Evolutionary conservation across 2,888 invertebrate genomes (phyloP).

Genomic region (Watsonalla binaria): DNA sequence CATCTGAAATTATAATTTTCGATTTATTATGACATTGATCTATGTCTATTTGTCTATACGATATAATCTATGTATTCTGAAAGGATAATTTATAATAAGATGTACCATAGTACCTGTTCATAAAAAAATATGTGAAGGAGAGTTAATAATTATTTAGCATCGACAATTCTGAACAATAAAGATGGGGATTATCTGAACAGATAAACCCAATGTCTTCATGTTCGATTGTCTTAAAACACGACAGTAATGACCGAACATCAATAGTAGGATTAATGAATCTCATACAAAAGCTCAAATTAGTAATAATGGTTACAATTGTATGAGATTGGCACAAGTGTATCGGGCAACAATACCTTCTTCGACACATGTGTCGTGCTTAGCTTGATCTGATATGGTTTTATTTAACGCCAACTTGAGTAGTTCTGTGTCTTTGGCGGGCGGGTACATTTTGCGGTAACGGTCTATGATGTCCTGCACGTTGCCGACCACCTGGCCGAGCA

Average conservation of each 20-base stretch:
- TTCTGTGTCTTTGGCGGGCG: constrained; percentile 40
- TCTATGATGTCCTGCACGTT: constrained; percentile 26
- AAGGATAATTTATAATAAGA: too few relatives aligned
- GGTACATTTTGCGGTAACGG: constrained; percentile 42
- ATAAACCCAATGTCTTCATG: background rate
- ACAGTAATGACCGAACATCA: too few relatives aligned
- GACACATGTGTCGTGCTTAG: background rate
- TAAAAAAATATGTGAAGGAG: too few relatives aligned
- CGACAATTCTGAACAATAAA: too few relatives aligned
- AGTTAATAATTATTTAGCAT: too few relatives aligned
- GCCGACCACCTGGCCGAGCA: constrained; percentile 47
- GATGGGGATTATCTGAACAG: too few relatives aligned
- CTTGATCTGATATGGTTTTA: constrained; percentile 2
- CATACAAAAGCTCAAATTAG: constrained; percentile 4
- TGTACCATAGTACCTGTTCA: too few relatives aligned
- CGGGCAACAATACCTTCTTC: constrained; percentile 1
- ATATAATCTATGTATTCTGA: too few relatives aligned
- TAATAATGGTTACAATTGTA: background rate
- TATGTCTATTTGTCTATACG: background rate
- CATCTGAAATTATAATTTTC: constrained; percentile 20
- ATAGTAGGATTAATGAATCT: background rate
- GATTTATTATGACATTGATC: background rate
- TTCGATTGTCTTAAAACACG: background rate
- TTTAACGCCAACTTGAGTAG: constrained; percentile 36
- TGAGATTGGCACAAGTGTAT: background rate